Conservation (phyloP, 2,113 vertebrate species). For the Ranitomeya variabilis region DNA sequence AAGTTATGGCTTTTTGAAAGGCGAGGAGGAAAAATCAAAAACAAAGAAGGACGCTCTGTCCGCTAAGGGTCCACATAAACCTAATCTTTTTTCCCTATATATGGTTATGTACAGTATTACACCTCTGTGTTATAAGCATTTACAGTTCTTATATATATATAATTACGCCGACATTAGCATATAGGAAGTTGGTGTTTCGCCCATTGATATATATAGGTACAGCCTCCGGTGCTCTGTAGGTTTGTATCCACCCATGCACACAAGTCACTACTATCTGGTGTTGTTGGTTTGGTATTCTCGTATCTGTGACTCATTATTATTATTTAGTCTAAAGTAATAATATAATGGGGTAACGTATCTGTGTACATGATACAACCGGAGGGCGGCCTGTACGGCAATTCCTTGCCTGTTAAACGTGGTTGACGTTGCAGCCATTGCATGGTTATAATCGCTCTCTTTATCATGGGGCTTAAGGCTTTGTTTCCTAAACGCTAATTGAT, state of each 20-base stretch:
- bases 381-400: not conserved
- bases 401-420: not conserved
- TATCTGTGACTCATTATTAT: not conserved
- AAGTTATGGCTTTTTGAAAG: too few species aligned
- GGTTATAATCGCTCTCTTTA: not conserved
- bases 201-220: not conserved
- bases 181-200: not conserved
- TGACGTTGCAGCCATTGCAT: not conserved
- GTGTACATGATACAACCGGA: not conserved
- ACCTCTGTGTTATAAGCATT: not conserved
- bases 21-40: too few species aligned
- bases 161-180: not conserved
- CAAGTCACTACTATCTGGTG: not conserved
- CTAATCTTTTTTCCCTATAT: not conserved
- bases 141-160: not conserved
- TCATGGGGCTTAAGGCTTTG: not conserved
- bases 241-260: not conserved
- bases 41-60: too few species aligned
- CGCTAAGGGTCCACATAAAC: too few species aligned
- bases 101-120: not conserved
- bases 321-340: not conserved
- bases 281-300: not conserved
- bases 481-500: not conserved
- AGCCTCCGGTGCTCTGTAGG: not conserved
- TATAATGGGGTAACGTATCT: not conserved